Base-by-base conservation (phyloP, 2,888 invertebrate genomes). In the Agrochola lota region DNA sequence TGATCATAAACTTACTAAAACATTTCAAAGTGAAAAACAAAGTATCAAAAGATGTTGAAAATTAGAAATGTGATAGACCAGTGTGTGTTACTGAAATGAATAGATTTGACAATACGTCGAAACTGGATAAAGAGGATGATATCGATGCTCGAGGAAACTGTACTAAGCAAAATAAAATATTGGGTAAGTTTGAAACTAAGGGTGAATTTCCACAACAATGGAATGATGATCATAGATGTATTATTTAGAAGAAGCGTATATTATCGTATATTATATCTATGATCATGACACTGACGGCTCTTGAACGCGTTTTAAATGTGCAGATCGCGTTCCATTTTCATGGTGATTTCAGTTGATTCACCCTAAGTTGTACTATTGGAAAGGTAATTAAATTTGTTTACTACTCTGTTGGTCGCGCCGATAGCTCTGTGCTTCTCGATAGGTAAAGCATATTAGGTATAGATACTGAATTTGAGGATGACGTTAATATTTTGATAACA, bases 141-240 rank as follows among this genome's bases (percentile, higher is more conserved):
- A 92, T 92, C 49, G 94, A 91, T 87, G 91, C 91, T 0, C 94
- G 92, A 84, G 94, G 94, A 15, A 96, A 96, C 81, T 96, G 96
- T 86, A 96, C 95, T 2, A 96, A 95, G 74, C 95, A 94, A 84
- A 94, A 91, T 71, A 96, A 96, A 92, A 89, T 95, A 83, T 90
- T 96, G 92, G 96, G 96, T 96, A 87, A 91, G 94, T 40, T 60
- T 62, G 20, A 26, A 26, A 59, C 15, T 26, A 57, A 57, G 15
- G 1, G n/a, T 5, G 2, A 57, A n/a, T 12, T 57, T 57, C 5
- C n/a, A n/a, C n/a, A n/a, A 11, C n/a, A 57, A n/a, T 55, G 11
- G 55, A 11, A 55, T 57, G 57, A n/a, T 4, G n/a, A 11, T 4
- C 40, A 40, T 9, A 9, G 0, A 43, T 43, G 0, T 43, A 43